phyloP scores from a whole-genome alignment of 2,113 vertebrate genomes.

The Mastomys coucha region DNA sequence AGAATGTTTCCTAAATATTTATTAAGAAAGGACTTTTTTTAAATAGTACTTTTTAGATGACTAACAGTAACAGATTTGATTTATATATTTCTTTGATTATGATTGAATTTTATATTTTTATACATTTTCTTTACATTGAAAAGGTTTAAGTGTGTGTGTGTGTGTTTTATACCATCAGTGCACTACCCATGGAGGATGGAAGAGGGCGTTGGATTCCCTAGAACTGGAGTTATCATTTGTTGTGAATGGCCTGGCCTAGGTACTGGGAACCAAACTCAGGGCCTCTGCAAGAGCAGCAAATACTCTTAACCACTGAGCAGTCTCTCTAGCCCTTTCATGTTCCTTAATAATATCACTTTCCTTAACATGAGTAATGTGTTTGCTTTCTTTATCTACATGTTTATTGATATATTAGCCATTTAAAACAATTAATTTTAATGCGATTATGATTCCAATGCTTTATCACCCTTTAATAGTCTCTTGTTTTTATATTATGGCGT shows the following conservation, averaged over 20 bases:
- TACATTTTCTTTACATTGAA: neutral
- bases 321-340: neutral
- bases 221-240: neutral
- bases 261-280: neutral
- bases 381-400: neutral
- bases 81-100: conserved; percentile 39
- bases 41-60: neutral
- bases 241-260: neutral
- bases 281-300: neutral
- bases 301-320: too few species aligned
- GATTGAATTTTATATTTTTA: neutral
- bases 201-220: neutral
- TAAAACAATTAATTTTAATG: conserved; percentile 29
- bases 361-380: neutral
- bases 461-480: neutral
- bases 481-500: conserved; percentile 39
- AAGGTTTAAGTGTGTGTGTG: neutral
- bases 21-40: neutral
- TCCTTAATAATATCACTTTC: neutral
- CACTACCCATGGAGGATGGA: neutral
- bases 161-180: neutral
- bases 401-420: neutral
- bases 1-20: conserved; percentile 25
- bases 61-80: conserved; percentile 42
- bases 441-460: neutral